These are phyloP conservation scores for Chaenodraco wilsoni DNA, from an alignment of 2,797 vertebrate genomes.

Conservation along the genomic window DNA sequence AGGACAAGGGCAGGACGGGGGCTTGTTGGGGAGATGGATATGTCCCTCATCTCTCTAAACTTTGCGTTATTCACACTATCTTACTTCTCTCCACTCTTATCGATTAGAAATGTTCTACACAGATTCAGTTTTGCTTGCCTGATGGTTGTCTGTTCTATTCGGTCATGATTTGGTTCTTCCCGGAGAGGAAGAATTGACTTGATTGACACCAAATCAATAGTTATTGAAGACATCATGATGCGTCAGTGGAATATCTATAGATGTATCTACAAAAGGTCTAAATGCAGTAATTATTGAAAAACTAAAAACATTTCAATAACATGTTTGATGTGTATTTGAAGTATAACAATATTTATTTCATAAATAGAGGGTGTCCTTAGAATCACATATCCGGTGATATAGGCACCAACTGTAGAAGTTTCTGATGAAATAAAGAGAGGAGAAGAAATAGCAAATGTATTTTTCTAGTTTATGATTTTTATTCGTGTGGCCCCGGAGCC, in stretches of 20 bases:
- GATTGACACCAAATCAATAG: slow-evolving; percentile 59
- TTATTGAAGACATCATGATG: slow-evolving; percentile 53
- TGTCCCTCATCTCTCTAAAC: slow-evolving; percentile 61
- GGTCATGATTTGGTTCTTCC: slow-evolving; percentile 49
- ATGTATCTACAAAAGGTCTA: slow-evolving; percentile 11
- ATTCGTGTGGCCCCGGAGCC: slow-evolving; percentile 65
- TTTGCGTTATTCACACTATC: slow-evolving; percentile 57
- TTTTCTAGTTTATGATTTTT: slow-evolving; percentile 62
- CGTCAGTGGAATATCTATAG: slow-evolving; percentile 29
- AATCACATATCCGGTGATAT: not conserved
- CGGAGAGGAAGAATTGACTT: slow-evolving; percentile 27
- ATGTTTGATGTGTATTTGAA: slow-evolving; percentile 8
- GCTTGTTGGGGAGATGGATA: slow-evolving; percentile 62
- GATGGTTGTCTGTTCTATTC: slow-evolving; percentile 38
- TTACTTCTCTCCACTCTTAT: slow-evolving; percentile 52
- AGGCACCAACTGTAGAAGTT: not conserved
- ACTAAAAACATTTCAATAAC: too few species aligned
- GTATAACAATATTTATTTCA: not conserved
- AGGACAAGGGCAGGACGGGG: slow-evolving; percentile 43
- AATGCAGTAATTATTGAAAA: slow-evolving; percentile 7
- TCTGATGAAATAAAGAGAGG: slow-evolving; percentile 19
- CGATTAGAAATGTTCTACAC: slow-evolving; percentile 56
- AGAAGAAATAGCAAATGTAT: slow-evolving; percentile 41
- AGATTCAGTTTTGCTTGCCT: slow-evolving; percentile 42
- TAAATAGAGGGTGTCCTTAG: not conserved